phyloP scores from a whole-genome alignment of 92 coral and sea anemone genomes.

The Parazoanthus atlanticus region DNA sequence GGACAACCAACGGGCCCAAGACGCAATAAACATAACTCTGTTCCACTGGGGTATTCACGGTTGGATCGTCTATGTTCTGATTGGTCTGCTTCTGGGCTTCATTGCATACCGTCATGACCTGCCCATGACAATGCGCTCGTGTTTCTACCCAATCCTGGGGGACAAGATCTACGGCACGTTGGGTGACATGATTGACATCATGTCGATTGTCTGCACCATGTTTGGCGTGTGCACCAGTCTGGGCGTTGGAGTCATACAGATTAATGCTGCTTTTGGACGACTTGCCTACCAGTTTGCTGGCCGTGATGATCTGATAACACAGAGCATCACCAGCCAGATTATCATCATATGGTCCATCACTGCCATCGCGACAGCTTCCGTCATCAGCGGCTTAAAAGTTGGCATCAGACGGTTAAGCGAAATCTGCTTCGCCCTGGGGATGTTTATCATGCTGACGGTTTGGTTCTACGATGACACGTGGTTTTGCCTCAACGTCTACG shows the following conservation, averaged over 20 bases:
- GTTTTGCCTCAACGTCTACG: conserved; percentile 75
- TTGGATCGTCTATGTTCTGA: conserved; percentile 86
- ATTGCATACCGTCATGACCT: conserved; percentile 75
- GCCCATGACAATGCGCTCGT: conserved; percentile 92
- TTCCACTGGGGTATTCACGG: conserved; percentile 95
- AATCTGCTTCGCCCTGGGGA: conserved; percentile 78
- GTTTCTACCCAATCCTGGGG: conserved; percentile 84
- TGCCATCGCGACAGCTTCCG: conserved; percentile 85
- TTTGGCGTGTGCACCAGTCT: conserved; percentile 96
- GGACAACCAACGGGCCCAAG: conserved; percentile 83
- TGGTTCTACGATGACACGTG: conserved; percentile 88
- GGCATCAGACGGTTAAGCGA: conserved; percentile 91
- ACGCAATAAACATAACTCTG: conserved; percentile 82
- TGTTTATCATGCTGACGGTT: conserved; percentile 76
- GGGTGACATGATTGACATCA: conserved; percentile 84
- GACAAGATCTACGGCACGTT: conserved; percentile 79
- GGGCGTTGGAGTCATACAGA: conserved; percentile 82
- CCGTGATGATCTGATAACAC: conserved; percentile 27
- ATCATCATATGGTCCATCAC: conserved; percentile 89
- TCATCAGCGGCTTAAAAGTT: conserved; percentile 77
- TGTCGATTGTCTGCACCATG: conserved; percentile 85
- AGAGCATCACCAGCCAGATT: conserved; percentile 61
- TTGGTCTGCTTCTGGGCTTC: conserved; percentile 81
- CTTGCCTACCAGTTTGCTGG: neutral
- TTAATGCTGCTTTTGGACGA: conserved; percentile 54